A percentile compares a stretch with the other conserved stretches of the same genome.
phyloP scores from a whole-genome alignment of 1,140 invertebrate species.

The Papilio polytes region DNA sequence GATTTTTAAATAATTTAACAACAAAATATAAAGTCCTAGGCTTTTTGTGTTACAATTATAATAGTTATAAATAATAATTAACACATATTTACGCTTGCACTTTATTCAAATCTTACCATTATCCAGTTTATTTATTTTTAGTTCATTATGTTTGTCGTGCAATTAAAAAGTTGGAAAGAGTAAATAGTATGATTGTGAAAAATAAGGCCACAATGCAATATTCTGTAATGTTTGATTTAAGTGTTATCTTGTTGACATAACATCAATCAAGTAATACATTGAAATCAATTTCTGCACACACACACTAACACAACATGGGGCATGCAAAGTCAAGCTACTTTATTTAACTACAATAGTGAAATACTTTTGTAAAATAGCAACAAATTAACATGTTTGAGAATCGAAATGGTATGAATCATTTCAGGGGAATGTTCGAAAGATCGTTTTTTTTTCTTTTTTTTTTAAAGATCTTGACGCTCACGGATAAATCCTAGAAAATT shows the following conservation, averaged over 20 bases:
- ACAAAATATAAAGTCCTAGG: too few species aligned
- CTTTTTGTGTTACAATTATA: too few species aligned
- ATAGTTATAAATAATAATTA: too few species aligned
- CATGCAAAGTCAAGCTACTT: not conserved
- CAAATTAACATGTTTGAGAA: not conserved
- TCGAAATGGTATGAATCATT: not conserved
- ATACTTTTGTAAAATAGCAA: not conserved
- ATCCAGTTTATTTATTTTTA: not conserved
- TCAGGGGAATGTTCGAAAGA: not conserved
- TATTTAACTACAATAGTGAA: not conserved
- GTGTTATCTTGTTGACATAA: not conserved
- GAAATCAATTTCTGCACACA: not conserved
- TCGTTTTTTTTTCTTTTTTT: too few species aligned
- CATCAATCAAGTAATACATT: not conserved
- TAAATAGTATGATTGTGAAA: not conserved
- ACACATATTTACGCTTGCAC: not conserved
- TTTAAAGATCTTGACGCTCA: too few species aligned
- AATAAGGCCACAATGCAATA: not conserved
- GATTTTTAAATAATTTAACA: not conserved
- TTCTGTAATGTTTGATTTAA: not conserved
- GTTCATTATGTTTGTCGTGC: not conserved
- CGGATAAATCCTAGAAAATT: not conserved
- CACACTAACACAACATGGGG: not conserved
- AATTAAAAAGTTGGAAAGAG: not conserved
- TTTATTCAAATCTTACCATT: not conserved